Base-by-base conservation (phyloP, 1,140 invertebrate species). In the Acyrthosiphon pisum region DNA sequence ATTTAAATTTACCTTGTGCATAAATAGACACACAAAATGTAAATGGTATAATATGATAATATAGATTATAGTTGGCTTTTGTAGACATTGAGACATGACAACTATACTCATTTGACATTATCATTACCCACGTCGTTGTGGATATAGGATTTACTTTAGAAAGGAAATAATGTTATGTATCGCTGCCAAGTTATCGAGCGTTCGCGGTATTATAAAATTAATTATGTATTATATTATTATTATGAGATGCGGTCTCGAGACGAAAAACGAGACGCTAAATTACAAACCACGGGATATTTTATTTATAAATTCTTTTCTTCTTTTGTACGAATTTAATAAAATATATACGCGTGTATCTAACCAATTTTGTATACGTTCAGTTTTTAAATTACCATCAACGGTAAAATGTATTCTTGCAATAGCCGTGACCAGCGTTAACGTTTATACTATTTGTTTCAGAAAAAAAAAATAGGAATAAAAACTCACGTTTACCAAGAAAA, bases 181-280 rank as follows among this genome's bases (percentile, higher is more conserved):
- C 14, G 18, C 18, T 14, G 6, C 30, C n/a, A 30, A 76, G 60
- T 76, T 76, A 6, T 76, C 60, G 60, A 76, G 1, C 60, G 30
- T 35, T 76, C 14, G 14, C 14, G n/a, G 14, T 76, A 76, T 76
- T 76, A 76, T n/a, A 76, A 76, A n/a, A 76, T n/a, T n/a, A 76
- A 76, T 76, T 76, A 76, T 76, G n/a, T 35, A 76, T n/a, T 76
- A 68, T 68, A 68, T 68, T 68, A 68, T 76, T 76, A 76, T 20
- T 76, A n/a, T 76, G n/a, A 6, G 30, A 76, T 76, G 60, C 30
- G 60, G 14, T 76, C 26, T 68, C 9, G 60, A 68, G 30, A 30
- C 30, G 11, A 18, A n/a, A 18, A 18, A 6, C 60, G 11, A 60
- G 60, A 18, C 60, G 4, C 60, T 14, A 68, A 68, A 68, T 68